Percentiles rank a stretch among this genome's conserved stretches.
Evolutionary conservation across 2,888 invertebrate genomes (phyloP).

Genomic region (Limenitis camilla): DNA sequence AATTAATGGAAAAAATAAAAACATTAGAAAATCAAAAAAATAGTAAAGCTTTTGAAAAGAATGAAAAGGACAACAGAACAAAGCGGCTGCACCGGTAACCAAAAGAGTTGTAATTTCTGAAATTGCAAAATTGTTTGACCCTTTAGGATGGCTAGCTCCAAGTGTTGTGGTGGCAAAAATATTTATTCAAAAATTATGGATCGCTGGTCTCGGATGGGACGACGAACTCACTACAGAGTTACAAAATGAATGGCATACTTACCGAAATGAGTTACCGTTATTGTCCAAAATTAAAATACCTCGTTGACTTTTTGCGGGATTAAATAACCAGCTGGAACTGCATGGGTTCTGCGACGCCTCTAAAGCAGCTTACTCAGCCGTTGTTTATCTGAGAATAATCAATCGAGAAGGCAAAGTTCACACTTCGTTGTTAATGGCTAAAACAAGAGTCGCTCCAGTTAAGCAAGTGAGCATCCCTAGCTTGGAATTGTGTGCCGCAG

Average conservation of each 20-base stretch:
- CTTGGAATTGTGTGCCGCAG: conserved; percentile 26
- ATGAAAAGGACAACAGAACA: too few relatives aligned
- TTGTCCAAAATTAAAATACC: conserved; percentile 14
- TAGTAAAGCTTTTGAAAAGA: too few relatives aligned
- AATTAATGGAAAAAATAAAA: background rate
- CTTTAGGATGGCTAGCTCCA: conserved; percentile 34
- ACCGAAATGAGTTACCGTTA: conserved; percentile 11
- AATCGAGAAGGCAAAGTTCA: background rate
- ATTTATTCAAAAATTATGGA: conserved; percentile 35
- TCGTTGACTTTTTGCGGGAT: conserved; percentile 16
- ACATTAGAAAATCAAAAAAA: background rate
- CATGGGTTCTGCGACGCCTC: conserved; percentile 29
- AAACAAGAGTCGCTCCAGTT: conserved; percentile 16
- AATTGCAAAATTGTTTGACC: conserved; percentile 25
- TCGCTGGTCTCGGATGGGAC: conserved; percentile 32
- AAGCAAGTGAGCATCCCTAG: conserved; percentile 18
- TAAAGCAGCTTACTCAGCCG: conserved; percentile 22
- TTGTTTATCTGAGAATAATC: background rate
- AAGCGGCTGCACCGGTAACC: conserved; percentile 1
- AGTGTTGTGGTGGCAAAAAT: conserved; percentile 26
- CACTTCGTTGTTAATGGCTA: conserved; percentile 3
- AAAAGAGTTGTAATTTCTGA: conserved; percentile 17
- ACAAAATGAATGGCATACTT: conserved; percentile 23
- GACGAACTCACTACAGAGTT: conserved; percentile 21
- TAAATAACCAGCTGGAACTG: conserved; percentile 15